These are phyloP conservation scores for Oscheius sp. DNA, from an alignment of 2,888 invertebrate genomes.

Conservation along the genomic window DNA sequence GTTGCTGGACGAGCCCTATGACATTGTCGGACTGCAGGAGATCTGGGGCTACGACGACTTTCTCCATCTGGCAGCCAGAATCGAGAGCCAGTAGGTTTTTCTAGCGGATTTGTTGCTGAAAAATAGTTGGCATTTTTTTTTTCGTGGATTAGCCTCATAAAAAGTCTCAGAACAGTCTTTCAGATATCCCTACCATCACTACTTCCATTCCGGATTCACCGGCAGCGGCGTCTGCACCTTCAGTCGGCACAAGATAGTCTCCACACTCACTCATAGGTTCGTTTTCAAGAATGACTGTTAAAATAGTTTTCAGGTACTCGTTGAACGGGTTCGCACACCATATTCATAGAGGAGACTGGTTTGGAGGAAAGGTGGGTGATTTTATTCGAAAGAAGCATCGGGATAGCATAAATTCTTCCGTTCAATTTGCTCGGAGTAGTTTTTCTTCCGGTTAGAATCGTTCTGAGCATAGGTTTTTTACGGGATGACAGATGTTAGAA, in stretches of 20 bases:
- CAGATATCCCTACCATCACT: constrained; percentile 87
- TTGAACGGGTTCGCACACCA: constrained; percentile 97
- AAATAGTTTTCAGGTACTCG: constrained; percentile 80
- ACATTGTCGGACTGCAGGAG: constrained; percentile 84
- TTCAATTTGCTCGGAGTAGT: too few species aligned
- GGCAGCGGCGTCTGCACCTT: constrained; percentile 91
- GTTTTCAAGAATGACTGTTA: not conserved
- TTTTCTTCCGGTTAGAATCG: too few species aligned
- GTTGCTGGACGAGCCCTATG: constrained; percentile 77
- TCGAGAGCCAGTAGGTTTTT: constrained; percentile 75
- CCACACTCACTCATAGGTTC: constrained; percentile 84
- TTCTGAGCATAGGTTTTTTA: too few species aligned
- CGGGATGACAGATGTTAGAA: too few species aligned
- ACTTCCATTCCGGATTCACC: constrained; percentile 81
- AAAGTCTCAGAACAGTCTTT: not conserved
- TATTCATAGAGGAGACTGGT: constrained; percentile 93
- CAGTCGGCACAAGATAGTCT: constrained; percentile 85
- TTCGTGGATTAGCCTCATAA: not conserved
- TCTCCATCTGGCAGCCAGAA: constrained; percentile 81
- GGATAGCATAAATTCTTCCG: too few species aligned
- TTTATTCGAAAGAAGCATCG: too few species aligned
- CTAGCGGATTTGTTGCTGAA: not conserved
- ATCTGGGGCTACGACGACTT: constrained; percentile 90
- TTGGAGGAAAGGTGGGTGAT: constrained; percentile 90
- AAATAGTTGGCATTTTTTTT: not conserved